phyloP scores from a whole-genome alignment of 2,888 invertebrate species.

The Nymphalis c-album region DNA sequence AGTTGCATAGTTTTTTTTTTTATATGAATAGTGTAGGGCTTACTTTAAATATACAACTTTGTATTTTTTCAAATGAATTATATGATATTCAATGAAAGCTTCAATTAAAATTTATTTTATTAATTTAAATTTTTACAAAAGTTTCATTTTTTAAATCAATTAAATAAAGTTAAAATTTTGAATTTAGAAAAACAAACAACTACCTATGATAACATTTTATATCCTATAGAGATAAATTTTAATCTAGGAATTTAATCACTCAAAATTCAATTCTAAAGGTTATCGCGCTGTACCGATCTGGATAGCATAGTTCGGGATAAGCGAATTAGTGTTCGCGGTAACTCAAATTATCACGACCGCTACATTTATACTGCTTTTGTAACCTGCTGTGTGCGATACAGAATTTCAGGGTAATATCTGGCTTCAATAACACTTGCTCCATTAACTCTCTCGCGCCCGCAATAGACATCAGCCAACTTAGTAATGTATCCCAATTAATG shows the following conservation, averaged over 20 bases:
- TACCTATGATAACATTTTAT: neutral
- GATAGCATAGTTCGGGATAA: conserved; percentile 32
- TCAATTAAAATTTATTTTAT: too few relatives aligned
- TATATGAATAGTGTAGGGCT: conserved; percentile 1
- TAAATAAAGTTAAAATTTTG: too few relatives aligned
- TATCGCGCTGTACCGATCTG: conserved; percentile 22
- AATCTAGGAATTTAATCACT: conserved; percentile 8
- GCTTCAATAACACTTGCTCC: conserved; percentile 75
- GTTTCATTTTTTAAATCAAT: too few relatives aligned
- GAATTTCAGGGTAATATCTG: conserved; percentile 63
- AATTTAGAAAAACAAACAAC: too few relatives aligned
- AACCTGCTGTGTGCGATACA: conserved; percentile 39
- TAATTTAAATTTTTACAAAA: too few relatives aligned
- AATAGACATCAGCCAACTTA: conserved; percentile 60
- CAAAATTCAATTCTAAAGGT: conserved; percentile 28
- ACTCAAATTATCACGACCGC: conserved; percentile 34
- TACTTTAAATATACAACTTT: neutral
- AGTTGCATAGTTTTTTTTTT: conserved; percentile 19
- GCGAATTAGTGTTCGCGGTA: conserved; percentile 32
- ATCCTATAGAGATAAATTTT: conserved; percentile 15
- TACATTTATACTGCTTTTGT: conserved; percentile 37
- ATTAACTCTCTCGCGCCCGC: conserved; percentile 68
- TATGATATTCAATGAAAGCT: neutral
- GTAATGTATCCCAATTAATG: conserved; percentile 44
- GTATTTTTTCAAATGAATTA: neutral